A percentile compares a stretch with the other conserved stretches of the same genome.
Conservation (phyloP, 2,888 invertebrate species). For the Myathropa florea region DNA sequence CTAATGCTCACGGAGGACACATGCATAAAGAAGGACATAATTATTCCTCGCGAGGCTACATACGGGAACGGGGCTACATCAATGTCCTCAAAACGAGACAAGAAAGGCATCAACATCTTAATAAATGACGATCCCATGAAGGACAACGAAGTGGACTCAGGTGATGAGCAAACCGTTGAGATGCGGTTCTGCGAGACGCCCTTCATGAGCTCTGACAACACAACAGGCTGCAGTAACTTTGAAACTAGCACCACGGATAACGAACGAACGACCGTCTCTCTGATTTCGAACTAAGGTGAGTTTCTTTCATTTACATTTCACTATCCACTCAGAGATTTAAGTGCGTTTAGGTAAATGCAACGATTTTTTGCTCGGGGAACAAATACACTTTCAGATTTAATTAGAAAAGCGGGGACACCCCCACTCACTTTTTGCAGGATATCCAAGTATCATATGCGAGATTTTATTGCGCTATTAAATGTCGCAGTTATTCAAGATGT, state of each 20-base stretch:
- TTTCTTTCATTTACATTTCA: not conserved
- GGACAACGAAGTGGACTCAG: constrained; percentile 76
- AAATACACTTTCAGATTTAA: no score
- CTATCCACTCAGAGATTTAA: not conserved
- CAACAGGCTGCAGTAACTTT: constrained; percentile 76
- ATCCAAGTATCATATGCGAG: not conserved
- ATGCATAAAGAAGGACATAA: constrained; percentile 76
- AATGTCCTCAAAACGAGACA: constrained; percentile 74
- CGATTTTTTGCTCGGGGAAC: no score
- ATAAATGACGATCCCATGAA: constrained; percentile 75
- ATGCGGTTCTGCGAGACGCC: constrained; percentile 79
- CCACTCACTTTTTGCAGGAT: not conserved
- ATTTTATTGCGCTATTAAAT: not conserved
- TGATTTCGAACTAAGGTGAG: constrained; percentile 75
- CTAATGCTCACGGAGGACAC: constrained; percentile 76
- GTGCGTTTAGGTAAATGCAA: no score
- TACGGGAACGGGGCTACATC: constrained; percentile 76
- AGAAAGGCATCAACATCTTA: constrained; percentile 76
- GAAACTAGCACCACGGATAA: constrained; percentile 74
- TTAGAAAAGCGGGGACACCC: not conserved
- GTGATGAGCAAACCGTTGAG: constrained; percentile 78
- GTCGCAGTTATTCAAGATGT: not conserved
- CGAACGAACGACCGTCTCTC: constrained; percentile 53
- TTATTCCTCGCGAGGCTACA: constrained; percentile 79
- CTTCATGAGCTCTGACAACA: constrained; percentile 79